Conservation (phyloP, 2,113 vertebrate genomes). For the Trogon surrucura region DNA sequence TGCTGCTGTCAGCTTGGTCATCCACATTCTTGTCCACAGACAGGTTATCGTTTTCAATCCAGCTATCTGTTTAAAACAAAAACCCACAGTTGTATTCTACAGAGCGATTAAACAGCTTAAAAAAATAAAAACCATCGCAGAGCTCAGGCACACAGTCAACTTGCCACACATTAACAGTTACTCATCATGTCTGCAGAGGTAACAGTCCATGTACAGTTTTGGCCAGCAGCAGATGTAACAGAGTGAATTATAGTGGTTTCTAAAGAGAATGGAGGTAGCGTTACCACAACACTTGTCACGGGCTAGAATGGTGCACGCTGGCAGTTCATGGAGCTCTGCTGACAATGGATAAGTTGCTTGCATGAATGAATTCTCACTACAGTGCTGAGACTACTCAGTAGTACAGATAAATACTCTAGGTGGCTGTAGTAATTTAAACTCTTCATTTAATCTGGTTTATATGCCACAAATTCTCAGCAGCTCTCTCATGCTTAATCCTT, state of each 20-base stretch:
- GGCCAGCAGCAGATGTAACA: not conserved
- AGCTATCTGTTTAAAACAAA: constrained; percentile 83
- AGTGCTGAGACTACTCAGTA: not conserved
- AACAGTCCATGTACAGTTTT: not conserved
- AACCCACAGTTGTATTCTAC: not conserved
- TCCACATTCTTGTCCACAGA: constrained; percentile 90
- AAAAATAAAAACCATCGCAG: not conserved
- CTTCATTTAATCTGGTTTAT: not conserved
- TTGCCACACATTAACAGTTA: not conserved
- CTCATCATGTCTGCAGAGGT: not conserved
- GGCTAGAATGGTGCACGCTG: not conserved
- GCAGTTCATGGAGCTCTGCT: not conserved
- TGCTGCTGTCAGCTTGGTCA: constrained; percentile 88
- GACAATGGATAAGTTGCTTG: not conserved
- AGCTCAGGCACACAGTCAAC: not conserved
- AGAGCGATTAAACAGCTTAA: not conserved
- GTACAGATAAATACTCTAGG: not conserved
- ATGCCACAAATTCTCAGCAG: not conserved
- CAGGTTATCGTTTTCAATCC: constrained; percentile 93
- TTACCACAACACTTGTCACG: not conserved
- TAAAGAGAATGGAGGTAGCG: not conserved
- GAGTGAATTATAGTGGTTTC: not conserved
- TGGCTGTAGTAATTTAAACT: not conserved
- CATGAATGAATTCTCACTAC: not conserved
- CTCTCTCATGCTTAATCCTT: not conserved